Evolutionary conservation across 2,113 vertebrate genomes (phyloP).

Genomic region (Cinclus cinclus): DNA sequence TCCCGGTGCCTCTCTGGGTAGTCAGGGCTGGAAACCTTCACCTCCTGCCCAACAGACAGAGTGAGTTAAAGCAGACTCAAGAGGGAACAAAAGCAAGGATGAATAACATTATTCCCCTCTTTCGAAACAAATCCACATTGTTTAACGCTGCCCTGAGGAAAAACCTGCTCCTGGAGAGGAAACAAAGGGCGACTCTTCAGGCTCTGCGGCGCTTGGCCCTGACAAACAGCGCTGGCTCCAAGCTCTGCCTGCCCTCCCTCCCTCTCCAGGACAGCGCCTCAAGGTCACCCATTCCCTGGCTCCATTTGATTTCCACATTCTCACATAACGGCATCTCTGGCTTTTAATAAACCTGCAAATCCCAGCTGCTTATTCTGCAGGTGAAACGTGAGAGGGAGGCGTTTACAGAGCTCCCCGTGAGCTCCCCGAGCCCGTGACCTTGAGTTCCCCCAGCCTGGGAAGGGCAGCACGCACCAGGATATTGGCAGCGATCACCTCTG

Average conservation of each 20-base stretch:
- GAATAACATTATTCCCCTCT: neutral
- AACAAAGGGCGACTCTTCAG: slow-evolving; percentile 27
- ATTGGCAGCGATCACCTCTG: slow-evolving; percentile 95
- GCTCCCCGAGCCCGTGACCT: neutral
- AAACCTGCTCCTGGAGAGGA: slow-evolving; percentile 12
- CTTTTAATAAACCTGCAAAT: neutral
- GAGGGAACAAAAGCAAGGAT: neutral
- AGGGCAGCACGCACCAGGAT: slow-evolving; percentile 83
- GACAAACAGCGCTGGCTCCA: neutral
- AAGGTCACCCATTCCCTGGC: slow-evolving; percentile 1
- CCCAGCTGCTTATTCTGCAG: neutral
- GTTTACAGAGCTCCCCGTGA: accelerated
- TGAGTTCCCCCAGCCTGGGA: neutral
- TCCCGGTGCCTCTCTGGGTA: slow-evolving; percentile 93
- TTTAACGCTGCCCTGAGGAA: neutral
- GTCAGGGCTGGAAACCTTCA: slow-evolving; percentile 96
- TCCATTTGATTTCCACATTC: neutral
- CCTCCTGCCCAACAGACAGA: slow-evolving; percentile 80
- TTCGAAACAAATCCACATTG: neutral
- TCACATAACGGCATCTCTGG: neutral
- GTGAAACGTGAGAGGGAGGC: neutral
- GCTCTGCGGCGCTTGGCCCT: neutral
- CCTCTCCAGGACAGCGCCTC: neutral
- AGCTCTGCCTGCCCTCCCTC: neutral
- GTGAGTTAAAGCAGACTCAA: neutral